phyloP scores from a whole-genome alignment of 1,140 invertebrate genomes.

The Fragariocoptes setiger region DNA sequence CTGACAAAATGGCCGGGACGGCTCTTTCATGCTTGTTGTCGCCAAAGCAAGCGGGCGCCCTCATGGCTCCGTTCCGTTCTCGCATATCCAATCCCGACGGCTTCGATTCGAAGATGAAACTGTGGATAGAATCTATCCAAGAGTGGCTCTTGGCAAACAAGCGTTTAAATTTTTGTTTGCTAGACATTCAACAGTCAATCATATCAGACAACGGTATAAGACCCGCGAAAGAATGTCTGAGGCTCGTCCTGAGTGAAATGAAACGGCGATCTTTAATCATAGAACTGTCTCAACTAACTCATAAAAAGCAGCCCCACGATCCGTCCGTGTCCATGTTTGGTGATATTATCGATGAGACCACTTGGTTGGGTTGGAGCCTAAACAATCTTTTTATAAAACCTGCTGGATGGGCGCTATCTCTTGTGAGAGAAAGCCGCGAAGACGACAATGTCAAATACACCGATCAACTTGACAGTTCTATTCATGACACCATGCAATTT shows the following conservation, averaged over 20 bases:
- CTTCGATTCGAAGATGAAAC: not conserved
- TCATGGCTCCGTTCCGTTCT: not conserved
- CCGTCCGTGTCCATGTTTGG: not conserved
- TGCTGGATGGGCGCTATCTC: not conserved
- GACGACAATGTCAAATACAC: not conserved
- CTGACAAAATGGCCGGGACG: not conserved
- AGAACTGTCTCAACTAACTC: not conserved
- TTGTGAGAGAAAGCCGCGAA: no score
- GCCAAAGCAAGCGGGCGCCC: not conserved
- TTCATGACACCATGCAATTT: not conserved
- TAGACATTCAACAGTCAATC: not conserved
- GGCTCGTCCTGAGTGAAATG: not conserved
- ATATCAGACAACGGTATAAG: not conserved
- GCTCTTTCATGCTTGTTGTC: not conserved
- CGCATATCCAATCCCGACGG: not conserved
- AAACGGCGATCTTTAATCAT: not conserved
- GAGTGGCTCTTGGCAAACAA: not conserved
- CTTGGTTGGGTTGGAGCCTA: not conserved
- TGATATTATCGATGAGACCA: not conserved
- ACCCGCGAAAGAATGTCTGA: not conserved
- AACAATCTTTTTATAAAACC: not conserved
- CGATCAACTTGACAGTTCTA: not conserved
- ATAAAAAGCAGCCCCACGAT: not conserved
- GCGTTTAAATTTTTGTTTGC: not conserved
- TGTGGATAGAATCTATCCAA: not conserved